These are phyloP conservation scores for Tipula lateralis DNA, from an alignment of 2,888 invertebrate species.

Conservation along the genomic window DNA sequence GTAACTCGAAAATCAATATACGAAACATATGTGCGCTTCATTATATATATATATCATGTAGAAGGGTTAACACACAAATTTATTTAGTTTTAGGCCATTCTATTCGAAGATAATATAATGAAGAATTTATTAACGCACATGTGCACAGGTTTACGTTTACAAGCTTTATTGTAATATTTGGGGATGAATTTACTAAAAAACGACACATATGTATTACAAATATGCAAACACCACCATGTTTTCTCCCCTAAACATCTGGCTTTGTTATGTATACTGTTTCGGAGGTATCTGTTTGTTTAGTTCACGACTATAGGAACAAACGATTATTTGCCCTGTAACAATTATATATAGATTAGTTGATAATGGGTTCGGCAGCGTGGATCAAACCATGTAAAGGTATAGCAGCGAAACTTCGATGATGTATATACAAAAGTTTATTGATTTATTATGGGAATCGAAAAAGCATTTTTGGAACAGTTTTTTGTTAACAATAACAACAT, in stretches of 20 bases:
- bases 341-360: neutral
- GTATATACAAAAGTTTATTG: neutral
- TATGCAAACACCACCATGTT: neutral
- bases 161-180: neutral
- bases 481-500: neutral
- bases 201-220: neutral
- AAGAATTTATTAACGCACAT: neutral
- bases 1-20: neutral
- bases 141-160: neutral
- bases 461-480: neutral
- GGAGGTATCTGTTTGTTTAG: neutral
- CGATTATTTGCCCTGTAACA: neutral
- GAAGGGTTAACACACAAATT: neutral
- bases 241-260: neutral
- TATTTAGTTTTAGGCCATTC: neutral
- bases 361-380: neutral
- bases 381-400: neutral
- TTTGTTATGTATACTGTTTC: neutral
- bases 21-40: neutral
- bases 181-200: neutral
- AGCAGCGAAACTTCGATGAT: neutral
- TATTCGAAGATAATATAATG: neutral
- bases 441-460: neutral
- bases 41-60: neutral
- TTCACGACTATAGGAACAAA: neutral